Conservation (phyloP, 2,888 invertebrate species). For the Mechanitis mazaeus region DNA sequence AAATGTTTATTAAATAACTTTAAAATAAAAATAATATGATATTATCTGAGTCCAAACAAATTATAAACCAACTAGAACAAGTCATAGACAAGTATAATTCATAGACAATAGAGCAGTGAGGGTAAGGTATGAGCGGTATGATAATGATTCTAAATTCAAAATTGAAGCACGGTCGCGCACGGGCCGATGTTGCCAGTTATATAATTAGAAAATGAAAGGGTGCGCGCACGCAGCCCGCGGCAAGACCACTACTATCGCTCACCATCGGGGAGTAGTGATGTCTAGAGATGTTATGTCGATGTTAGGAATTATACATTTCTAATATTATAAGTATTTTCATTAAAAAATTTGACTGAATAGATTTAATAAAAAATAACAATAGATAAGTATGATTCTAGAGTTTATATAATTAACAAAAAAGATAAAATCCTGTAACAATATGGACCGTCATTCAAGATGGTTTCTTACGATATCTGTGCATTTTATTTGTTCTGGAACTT, state of each 20-base stretch:
- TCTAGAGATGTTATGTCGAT: slow-evolving; percentile 10
- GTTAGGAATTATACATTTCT: slow-evolving; percentile 13
- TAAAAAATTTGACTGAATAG: no score
- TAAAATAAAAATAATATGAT: no score
- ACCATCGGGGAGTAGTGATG: slow-evolving; percentile 61
- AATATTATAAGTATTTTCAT: no score
- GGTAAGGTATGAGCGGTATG: slow-evolving; percentile 3
- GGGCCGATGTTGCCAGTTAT: slow-evolving; percentile 71
- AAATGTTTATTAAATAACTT: no score
- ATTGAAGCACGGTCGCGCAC: slow-evolving; percentile 70
- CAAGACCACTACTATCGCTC: slow-evolving; percentile 71
- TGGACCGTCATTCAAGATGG: no score
- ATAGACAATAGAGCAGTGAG: slow-evolving; percentile 1
- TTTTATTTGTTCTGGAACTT: no score
- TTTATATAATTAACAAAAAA: no score
- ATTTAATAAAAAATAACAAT: no score
- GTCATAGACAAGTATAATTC: not conserved
- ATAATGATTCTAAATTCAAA: slow-evolving; percentile 63
- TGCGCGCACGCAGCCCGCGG: slow-evolving; percentile 70
- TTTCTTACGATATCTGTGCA: no score
- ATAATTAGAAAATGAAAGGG: slow-evolving; percentile 76
- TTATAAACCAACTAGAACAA: not conserved
- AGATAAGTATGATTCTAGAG: no score
- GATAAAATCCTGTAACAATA: no score
- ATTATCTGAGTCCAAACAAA: not conserved